Evolutionary conservation across 1,140 invertebrate species (phyloP), one percentile per base, ranked within the genome.

Genomic region (Drosophila lowei): DNA sequence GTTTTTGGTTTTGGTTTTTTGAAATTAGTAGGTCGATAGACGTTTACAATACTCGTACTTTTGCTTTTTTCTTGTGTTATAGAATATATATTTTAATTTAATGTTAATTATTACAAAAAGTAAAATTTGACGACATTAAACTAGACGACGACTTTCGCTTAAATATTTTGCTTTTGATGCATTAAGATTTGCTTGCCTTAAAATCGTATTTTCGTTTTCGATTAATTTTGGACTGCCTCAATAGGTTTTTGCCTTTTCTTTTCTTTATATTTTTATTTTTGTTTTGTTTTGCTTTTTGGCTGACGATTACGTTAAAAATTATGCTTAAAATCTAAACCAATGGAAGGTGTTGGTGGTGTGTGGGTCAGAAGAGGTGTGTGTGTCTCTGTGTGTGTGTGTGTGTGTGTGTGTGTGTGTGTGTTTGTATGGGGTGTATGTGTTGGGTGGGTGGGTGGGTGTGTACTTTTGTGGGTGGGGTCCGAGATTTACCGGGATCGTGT

Each of bases 41-140:
- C 74, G 77, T 79, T 89, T 80, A 84, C 84, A 89, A 89, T 89
- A 78, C 71, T 67, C 74, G 77, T 68, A 53, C 67, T 48, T 30
- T 44, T 43, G 34, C 42, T 8, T 70, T 63, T 54, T 62, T 50
- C 50, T 64, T 67, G 55, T 57, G 48, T 67, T 74, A 79, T 78
- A 76, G 72, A 81, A 81, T 81, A 77, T 77, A 80, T 80, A 61
- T 72, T 65, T 83, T 68, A 84, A 79, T 89, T 89, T 83, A 90
- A 90, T 38, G 34, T 90, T 72, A 90, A 90, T 84, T 90, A 79
- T 85, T 90, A 90, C 89, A 90, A 88, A 90, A 90, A 90, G 88
- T 90, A 90, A 90, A 90, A 85, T 66, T 85, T 84, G 77, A 90
- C 89, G 89, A 90, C 89, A 90, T 90, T 90, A 90, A 90, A 90